These are phyloP conservation scores for Spinibarbus caldwelli DNA, from an alignment of 2,797 vertebrate genomes.

Conservation along the genomic window DNA sequence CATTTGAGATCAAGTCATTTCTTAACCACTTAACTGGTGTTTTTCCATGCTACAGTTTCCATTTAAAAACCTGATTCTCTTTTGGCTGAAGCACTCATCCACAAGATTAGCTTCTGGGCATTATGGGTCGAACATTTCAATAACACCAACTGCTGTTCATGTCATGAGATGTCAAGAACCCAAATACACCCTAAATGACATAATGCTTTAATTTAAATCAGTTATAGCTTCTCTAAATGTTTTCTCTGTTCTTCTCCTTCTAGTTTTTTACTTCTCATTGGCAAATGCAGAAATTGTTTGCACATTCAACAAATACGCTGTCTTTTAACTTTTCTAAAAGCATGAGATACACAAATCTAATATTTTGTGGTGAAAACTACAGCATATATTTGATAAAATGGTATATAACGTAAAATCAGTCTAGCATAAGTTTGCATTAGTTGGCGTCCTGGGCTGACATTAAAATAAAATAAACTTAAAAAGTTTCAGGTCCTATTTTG, in stretches of 20 bases:
- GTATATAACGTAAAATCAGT: not conserved
- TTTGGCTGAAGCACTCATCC: not conserved
- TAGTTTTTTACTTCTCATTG: not conserved
- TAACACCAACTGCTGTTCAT: conserved; percentile 3
- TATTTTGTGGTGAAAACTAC: not conserved
- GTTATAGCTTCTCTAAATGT: not conserved
- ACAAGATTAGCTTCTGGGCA: conserved; percentile 4
- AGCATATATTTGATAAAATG: too few relatives aligned
- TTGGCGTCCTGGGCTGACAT: not conserved
- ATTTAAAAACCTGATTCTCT: conserved; percentile 19
- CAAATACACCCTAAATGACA: conserved; percentile 28
- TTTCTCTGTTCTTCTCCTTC: not conserved
- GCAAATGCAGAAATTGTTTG: not conserved
- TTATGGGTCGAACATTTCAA: conserved; percentile 18
- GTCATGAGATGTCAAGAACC: conserved; percentile 25
- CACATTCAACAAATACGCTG: not conserved
- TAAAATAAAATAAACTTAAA: not conserved
- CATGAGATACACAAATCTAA: not conserved
- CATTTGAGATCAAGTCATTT: conserved; percentile 33
- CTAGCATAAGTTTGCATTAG: not conserved
- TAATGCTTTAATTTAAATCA: conserved; percentile 28
- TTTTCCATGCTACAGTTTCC: conserved; percentile 33
- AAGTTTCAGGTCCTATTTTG: not conserved
- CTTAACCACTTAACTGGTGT: conserved; percentile 17
- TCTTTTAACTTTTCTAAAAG: not conserved